These are phyloP conservation scores for Diabrotica balteata DNA, from an alignment of 2,888 invertebrate genomes.

Conservation along the genomic window DNA sequence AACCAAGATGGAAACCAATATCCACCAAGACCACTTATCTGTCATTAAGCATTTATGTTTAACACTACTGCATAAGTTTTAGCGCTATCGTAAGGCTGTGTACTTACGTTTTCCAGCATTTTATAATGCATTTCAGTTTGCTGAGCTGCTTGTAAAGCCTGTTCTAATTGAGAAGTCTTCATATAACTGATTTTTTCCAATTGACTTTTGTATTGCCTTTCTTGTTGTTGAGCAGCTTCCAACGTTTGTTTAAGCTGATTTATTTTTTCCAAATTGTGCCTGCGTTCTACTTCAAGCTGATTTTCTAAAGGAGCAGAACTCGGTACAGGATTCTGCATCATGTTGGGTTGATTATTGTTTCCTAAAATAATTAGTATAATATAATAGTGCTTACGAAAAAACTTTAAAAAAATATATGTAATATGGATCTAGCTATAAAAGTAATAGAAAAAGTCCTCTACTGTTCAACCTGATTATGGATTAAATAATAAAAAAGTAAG, in stretches of 20 bases:
- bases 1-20: too few relatives aligned
- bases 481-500: too few relatives aligned
- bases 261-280: conserved; percentile 81
- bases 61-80: too few relatives aligned
- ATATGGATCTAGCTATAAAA: too few relatives aligned
- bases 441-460: too few relatives aligned
- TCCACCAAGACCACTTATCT: too few relatives aligned
- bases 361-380: conserved; percentile 13
- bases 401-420: too few relatives aligned
- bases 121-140: conserved; percentile 84
- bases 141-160: conserved; percentile 76
- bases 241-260: conserved; percentile 78
- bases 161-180: conserved; percentile 67
- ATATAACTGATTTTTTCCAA: conserved; percentile 75
- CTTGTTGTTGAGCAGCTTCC: conserved; percentile 81
- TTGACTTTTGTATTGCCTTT: conserved; percentile 80
- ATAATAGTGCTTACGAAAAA: too few relatives aligned
- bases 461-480: too few relatives aligned
- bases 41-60: too few relatives aligned
- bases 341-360: conserved; percentile 42
- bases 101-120: conserved; percentile 65
- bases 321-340: conserved; percentile 52
- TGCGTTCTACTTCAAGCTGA: conserved; percentile 75
- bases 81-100: neutral
- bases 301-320: conserved; percentile 58